Evolutionary conservation across 2,888 invertebrate genomes (phyloP).

Genomic region (Urechis unicinctus): DNA sequence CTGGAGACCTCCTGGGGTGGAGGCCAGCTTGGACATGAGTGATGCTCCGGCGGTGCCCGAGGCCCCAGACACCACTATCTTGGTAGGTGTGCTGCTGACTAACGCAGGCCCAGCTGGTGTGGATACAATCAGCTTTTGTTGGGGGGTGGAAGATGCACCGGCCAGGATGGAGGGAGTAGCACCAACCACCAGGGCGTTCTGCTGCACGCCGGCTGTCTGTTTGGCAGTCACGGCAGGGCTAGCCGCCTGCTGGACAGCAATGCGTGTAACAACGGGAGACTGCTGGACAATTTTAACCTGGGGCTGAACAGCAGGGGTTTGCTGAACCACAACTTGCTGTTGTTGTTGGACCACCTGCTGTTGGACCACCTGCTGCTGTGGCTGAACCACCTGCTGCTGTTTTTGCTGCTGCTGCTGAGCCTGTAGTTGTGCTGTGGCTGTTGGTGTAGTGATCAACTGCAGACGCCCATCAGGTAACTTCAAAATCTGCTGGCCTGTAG

Average conservation of each 20-base stretch:
- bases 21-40: background rate
- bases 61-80: background rate
- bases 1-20: too few relatives aligned
- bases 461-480: constrained; percentile 90
- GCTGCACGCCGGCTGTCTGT: constrained; percentile 10
- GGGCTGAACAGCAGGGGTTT: too few relatives aligned
- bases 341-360: constrained; percentile 13
- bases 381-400: constrained; percentile 2
- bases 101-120: background rate
- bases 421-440: constrained; percentile 19
- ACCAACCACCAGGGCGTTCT: background rate
- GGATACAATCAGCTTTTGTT: background rate
- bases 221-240: constrained; percentile 4
- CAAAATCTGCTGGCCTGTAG: constrained; percentile 70
- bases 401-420: constrained; percentile 12
- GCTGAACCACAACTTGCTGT: constrained; percentile 9
- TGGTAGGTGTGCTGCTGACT: background rate
- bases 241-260: constrained; percentile 1
- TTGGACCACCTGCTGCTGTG: constrained; percentile 1
- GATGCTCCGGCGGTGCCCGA: background rate
- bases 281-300: too few relatives aligned
- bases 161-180: background rate
- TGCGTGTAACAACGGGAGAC: too few relatives aligned
- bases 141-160: background rate
- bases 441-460: constrained; percentile 63